A percentile compares a stretch with the other conserved stretches of the same genome.
Conservation (phyloP, 2,797 vertebrate species). For the Tarsius wallacei region DNA sequence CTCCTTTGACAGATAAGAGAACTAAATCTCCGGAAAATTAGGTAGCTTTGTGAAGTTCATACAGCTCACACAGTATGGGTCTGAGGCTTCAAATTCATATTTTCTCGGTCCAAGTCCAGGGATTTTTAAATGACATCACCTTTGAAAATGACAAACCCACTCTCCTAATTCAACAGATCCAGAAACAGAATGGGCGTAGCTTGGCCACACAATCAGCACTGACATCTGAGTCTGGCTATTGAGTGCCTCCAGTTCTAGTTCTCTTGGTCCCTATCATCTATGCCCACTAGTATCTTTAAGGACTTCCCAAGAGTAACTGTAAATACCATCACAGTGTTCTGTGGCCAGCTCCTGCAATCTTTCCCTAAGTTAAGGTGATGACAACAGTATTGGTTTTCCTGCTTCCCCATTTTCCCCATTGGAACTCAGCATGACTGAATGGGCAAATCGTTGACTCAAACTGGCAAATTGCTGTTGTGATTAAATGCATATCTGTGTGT, state of each 20-base stretch:
- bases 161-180: background rate
- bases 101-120: background rate
- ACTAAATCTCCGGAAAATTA: background rate
- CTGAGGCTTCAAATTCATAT: background rate
- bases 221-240: background rate
- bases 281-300: fast-evolving
- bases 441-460: background rate
- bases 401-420: background rate
- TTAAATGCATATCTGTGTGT: fast-evolving
- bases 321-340: fast-evolving
- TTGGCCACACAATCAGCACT: fast-evolving
- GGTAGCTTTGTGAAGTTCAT: background rate
- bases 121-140: background rate
- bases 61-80: background rate
- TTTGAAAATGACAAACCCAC: background rate
- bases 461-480: no score
- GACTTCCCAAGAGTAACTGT: background rate
- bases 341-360: no score
- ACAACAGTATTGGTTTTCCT: background rate
- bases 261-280: background rate
- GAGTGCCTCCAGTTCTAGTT: fast-evolving
- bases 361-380: no score
- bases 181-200: background rate
- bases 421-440: background rate
- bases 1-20: background rate